Evolutionary conservation across 2,797 vertebrate species (phyloP), one percentile per base, ranked within the genome.

Genomic region (Neoniphon sammara): DNA sequence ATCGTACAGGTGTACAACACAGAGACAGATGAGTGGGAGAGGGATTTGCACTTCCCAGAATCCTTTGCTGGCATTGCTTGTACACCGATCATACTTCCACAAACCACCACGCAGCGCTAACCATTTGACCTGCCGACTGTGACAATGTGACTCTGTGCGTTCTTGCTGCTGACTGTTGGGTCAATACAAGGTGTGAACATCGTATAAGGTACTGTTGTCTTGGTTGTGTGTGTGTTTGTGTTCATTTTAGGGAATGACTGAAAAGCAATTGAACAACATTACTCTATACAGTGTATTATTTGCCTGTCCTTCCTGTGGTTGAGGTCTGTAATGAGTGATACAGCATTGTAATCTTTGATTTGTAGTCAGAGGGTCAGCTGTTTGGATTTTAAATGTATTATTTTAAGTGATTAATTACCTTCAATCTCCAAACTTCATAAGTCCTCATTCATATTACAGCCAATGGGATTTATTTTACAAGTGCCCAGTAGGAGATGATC

Each of bases 1-100:
- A 95, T 98, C 0, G 96, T 99, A 71, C 98, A 99, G 87, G 97
- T 99, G 60, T 99, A 98, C 72, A 99, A 98, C 93, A 96, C 95
- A 0, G 96, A 97, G 67, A 96, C 95, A 0, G 97, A 99, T 0
- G 96, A 98, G 83, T 99, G 98, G 98, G 98, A 99, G 83, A 94
- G 98, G 17, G 98, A 99, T 90, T 80, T 99, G 46, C 98, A 98
- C 83, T 99, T 99, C 78, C 97, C 98, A 0, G 97, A 99, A 66
- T 99, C 98, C 2, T 98, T 97, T 2, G 98, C 98, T 0, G 98
- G 98, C 70, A 96, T 98, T 0, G 96, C 96, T 1, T 98, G 97
- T 0, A 96, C 95, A 5, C 94, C 96, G 0, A 92, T 98, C 14
- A 91, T 97, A 75, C 93, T 99, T 44, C 97, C 97, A 18, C 96